A percentile compares a stretch with the other conserved stretches of the same genome.
Evolutionary conservation across 2,113 vertebrate species (phyloP).

Genomic region (Dipodomys ordii): DNA sequence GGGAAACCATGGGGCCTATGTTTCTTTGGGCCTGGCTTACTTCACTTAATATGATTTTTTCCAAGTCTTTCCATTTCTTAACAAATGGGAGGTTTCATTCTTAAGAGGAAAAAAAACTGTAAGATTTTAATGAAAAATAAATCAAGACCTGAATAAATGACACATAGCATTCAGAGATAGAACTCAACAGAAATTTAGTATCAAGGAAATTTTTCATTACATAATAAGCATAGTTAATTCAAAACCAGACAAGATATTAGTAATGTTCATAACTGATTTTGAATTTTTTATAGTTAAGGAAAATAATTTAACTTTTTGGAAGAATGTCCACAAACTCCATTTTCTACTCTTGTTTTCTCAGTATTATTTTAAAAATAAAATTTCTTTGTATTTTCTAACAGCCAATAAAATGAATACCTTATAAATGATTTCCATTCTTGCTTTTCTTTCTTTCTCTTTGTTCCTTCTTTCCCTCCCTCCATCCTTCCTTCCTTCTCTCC

Average conservation of each 20-base stretch:
- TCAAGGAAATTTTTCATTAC: neutral
- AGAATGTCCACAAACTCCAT: neutral
- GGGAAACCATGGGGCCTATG: too few relatives aligned
- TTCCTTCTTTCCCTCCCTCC: too few relatives aligned
- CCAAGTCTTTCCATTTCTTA: too few relatives aligned
- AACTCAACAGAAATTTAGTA: neutral
- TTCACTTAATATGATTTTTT: too few relatives aligned
- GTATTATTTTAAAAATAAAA: neutral
- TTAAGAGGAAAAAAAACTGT: too few relatives aligned
- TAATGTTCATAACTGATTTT: neutral
- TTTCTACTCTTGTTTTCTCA: neutral
- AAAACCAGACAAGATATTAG: neutral
- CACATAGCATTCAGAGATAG: neutral
- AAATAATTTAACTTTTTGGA: neutral
- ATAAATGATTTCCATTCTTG: too few relatives aligned
- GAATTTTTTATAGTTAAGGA: neutral
- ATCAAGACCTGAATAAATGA: neutral
- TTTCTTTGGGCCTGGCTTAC: too few relatives aligned
- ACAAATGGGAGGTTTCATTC: too few relatives aligned
- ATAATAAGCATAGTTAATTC: neutral
- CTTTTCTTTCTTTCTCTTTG: too few relatives aligned
- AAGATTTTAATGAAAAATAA: neutral
- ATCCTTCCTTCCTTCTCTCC: too few relatives aligned
- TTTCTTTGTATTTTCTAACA: neutral
- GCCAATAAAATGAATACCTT: neutral